Base-by-base conservation (phyloP, 2,113 vertebrate genomes). In the Dolichotis patagonum region DNA sequence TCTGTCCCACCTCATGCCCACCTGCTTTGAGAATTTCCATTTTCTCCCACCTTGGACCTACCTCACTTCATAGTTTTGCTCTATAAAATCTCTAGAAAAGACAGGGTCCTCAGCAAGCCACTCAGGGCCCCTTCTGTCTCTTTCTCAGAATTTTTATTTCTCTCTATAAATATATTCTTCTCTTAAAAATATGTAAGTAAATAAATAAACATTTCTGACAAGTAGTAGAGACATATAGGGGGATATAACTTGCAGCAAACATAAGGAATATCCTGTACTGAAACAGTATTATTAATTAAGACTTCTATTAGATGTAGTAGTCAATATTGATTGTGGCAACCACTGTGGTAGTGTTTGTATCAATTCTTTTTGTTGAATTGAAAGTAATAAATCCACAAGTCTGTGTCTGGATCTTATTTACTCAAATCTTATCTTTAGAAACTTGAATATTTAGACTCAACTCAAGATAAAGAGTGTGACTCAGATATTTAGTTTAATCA, bases 401-500 rank as follows among this genome's bases (percentile, higher is more conserved):
- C 14, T 82, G n/a, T 92, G 67, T 71, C 54, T 16, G 92, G 35
- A 87, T 46, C 26, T 94, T 32, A 5, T 93, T 96, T 90, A 81
- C 58, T 95, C 62, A 89, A 87, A 82, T 93, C 63, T 91, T 43
- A 49, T 62, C 7, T 96, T 91, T 43, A 14, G 35, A 91, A 95
- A 97, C 60, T 22, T 87, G 73, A 94, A 58, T 88, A 46, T 62
- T 88, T 81, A 67, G 16, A 46, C 41, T 95, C 82, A 94, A 78
- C 75, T 97, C 54, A 49, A 92, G 43, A 93, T 91, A 75, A 96
- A 87, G 96, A 96, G 14, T 85, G 0, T 49, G 43, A 60, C 35
- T 71, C 8, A 82, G 10, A 87, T 82, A 95, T 80, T 91, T 95
- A 88, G 3, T 97, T 80, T 88, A 96, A 92, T 78, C 16, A 63